A percentile compares a stretch with the other conserved stretches of the same genome.
phyloP scores from a whole-genome alignment of 2,113 vertebrate species.

The Dicerorhinus sumatrensis region DNA sequence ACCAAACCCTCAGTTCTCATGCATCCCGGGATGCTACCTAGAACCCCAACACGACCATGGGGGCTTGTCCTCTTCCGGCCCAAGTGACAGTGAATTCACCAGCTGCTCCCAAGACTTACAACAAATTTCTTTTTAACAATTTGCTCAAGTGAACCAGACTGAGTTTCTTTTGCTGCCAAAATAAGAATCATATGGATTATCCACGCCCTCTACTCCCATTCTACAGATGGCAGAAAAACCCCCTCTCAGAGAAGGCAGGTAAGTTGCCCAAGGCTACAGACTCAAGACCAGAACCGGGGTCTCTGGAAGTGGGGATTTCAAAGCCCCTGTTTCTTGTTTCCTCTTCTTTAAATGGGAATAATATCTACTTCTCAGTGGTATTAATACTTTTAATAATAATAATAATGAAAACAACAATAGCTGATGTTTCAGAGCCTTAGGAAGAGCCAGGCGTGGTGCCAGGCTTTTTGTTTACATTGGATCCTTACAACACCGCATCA shows the following conservation, averaged over 20 bases:
- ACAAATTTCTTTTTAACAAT: background rate
- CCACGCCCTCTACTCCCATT: background rate
- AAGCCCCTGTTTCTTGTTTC: background rate
- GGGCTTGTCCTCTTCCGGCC: background rate
- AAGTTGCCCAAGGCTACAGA: background rate
- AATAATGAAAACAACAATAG: background rate
- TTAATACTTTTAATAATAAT: too few species aligned
- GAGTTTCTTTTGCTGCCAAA: background rate
- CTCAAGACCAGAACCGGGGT: background rate
- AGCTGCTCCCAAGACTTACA: background rate
- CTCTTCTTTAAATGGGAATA: background rate
- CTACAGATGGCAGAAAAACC: background rate
- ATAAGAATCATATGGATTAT: background rate
- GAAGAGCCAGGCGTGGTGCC: background rate
- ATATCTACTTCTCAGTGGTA: background rate
- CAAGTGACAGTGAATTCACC: accelerated
- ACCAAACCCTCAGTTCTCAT: background rate
- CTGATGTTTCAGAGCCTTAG: background rate
- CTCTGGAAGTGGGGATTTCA: background rate
- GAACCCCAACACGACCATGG: accelerated
- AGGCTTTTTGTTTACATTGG: background rate
- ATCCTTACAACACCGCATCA: background rate
- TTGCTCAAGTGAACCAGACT: background rate
- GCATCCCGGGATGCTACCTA: background rate
- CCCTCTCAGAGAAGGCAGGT: background rate